These are phyloP conservation scores for Panagrolaimus sp. DNA, from an alignment of 1,140 invertebrate species.

Conservation along the genomic window DNA sequence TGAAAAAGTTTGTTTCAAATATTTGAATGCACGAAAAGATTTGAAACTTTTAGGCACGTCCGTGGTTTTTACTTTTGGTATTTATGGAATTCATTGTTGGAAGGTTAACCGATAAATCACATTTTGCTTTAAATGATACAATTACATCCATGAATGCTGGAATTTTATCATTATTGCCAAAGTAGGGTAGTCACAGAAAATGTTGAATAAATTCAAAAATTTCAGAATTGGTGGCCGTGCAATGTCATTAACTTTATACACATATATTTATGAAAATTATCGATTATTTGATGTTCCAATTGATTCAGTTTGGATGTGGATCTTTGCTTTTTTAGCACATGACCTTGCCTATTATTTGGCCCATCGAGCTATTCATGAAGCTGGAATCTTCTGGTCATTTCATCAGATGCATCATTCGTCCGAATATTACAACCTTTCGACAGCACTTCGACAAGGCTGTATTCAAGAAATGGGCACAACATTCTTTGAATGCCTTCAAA, in stretches of 20 bases:
- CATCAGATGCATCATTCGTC: conserved; percentile 91
- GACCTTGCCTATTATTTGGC: conserved; percentile 61
- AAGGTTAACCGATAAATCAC: neutral
- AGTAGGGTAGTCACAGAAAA: too few relatives aligned
- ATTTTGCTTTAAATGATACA: conserved; percentile 20
- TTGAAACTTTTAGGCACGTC: too few relatives aligned
- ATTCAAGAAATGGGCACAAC: conserved; percentile 23
- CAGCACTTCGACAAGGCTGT: conserved; percentile 55
- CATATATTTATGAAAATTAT: conserved; percentile 23
- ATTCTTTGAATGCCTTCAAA: conserved; percentile 24
- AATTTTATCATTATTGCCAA: neutral
- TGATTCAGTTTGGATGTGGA: conserved; percentile 19
- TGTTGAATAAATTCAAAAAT: neutral
- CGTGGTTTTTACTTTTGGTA: conserved; percentile 21
- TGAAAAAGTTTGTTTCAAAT: conserved; percentile 39
- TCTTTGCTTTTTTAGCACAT: conserved; percentile 35
- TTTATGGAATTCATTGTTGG: conserved; percentile 23
- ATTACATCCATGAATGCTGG: conserved; percentile 25
- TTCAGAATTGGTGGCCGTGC: conserved; percentile 23
- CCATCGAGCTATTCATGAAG: conserved; percentile 62
- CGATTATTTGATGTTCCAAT: conserved; percentile 19
- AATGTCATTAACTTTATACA: conserved; percentile 15
- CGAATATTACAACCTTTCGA: conserved; percentile 82
- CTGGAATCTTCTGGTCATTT: conserved; percentile 81
- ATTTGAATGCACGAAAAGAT: too few relatives aligned